These are phyloP conservation scores for Caenorhabditis briggsae DNA, from an alignment of 1,140 invertebrate genomes.

Conservation along the genomic window DNA sequence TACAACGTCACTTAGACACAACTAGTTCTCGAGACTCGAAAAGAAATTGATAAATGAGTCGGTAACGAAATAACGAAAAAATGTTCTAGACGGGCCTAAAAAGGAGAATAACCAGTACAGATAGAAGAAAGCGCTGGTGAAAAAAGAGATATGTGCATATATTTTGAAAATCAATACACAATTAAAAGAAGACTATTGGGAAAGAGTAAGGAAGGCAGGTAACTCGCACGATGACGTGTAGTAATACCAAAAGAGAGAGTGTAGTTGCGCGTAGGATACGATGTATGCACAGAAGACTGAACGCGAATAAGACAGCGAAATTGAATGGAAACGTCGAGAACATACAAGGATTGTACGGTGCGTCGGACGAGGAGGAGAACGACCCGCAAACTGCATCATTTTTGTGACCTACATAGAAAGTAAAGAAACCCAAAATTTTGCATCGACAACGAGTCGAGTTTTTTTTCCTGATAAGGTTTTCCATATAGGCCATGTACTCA, in stretches of 20 bases:
- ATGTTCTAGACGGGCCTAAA: not conserved
- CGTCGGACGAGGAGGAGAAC: not conserved
- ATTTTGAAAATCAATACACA: conserved; percentile 14
- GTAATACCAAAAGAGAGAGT: conserved; percentile 52
- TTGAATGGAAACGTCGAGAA: conserved; percentile 21
- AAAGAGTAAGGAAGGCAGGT: conserved; percentile 2
- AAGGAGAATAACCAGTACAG: not conserved
- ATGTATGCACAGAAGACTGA: conserved; percentile 18
- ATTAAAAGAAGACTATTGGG: not conserved
- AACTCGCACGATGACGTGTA: conserved; percentile 40
- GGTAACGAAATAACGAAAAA: not conserved
- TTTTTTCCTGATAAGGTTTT: conserved; percentile 32
- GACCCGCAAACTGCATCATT: conserved; percentile 44
- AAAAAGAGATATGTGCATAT: not conserved
- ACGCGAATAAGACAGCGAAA: not conserved
- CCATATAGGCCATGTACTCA: not conserved
- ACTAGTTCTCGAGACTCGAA: conserved; percentile 4
- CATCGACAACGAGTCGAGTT: not conserved
- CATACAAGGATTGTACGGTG: conserved; percentile 21
- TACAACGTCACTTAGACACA: not conserved
- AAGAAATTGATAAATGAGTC: not conserved
- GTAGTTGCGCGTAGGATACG: conserved; percentile 40
- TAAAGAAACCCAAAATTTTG: conserved; percentile 7
- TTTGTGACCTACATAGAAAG: conserved; percentile 53
- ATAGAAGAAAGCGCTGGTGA: not conserved